These are phyloP conservation scores for Conchocele bisecta DNA, from an alignment of 2,888 invertebrate genomes.

Conservation along the genomic window DNA sequence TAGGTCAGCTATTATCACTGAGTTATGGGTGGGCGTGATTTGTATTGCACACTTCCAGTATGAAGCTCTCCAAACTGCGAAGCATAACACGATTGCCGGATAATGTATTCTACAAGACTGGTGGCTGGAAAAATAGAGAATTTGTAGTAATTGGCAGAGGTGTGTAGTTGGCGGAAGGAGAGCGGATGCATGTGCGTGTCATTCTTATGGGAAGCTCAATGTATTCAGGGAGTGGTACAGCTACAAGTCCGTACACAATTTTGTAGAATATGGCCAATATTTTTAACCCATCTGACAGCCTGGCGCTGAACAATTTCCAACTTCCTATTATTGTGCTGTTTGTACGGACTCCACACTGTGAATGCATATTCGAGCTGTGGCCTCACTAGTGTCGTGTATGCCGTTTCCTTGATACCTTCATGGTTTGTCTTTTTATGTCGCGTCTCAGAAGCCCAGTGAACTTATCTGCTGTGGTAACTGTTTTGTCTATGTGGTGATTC, in stretches of 20 bases:
- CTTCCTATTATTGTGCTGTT: no score
- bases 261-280: neutral
- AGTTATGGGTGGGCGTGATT: no score
- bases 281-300: no score
- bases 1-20: no score
- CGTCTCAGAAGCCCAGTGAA: neutral
- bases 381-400: neutral
- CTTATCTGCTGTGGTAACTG: neutral
- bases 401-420: neutral
- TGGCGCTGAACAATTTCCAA: no score
- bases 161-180: neutral
- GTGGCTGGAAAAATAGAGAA: neutral
- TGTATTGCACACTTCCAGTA: no score
- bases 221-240: neutral
- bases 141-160: conserved; percentile 1
- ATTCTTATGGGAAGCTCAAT: neutral
- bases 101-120: no score
- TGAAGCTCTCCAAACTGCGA: no score
- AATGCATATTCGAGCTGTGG: neutral
- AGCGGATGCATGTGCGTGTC: neutral
- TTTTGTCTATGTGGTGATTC: neutral
- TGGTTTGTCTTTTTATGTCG: conserved; percentile 2
- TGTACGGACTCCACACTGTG: neutral
- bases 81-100: no score
- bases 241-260: neutral